Conservation (phyloP, 1,140 invertebrate genomes). For the Heliothis virescens region DNA sequence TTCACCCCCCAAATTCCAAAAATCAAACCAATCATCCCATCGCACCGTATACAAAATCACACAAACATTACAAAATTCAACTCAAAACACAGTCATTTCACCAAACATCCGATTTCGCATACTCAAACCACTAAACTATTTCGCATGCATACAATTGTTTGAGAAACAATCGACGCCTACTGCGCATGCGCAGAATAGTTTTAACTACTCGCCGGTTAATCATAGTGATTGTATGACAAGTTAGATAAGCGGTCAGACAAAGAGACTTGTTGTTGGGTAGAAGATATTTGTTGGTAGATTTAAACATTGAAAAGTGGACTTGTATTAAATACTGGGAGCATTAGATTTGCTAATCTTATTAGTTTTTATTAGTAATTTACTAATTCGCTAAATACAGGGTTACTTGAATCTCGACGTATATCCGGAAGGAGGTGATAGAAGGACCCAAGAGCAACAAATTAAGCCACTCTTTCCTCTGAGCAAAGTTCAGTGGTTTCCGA, state of each 20-base stretch:
- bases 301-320: too few species aligned
- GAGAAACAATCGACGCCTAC: constrained; percentile 34
- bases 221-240: not conserved
- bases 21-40: too few species aligned
- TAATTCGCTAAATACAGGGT: too few species aligned
- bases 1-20: too few species aligned
- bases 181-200: constrained; percentile 33
- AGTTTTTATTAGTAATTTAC: too few species aligned
- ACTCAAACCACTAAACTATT: not conserved
- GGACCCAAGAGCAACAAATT: too few species aligned
- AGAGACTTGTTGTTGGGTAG: not conserved
- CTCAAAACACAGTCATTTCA: not conserved
- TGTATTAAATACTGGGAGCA: too few species aligned
- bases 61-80: not conserved
- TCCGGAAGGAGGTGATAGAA: too few species aligned
- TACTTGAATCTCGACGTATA: too few species aligned
- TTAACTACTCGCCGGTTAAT: not conserved
- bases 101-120: not conserved
- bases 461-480: too few species aligned
- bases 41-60: not conserved
- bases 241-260: not conserved
- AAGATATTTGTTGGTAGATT: not conserved
- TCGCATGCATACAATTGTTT: constrained; percentile 38
- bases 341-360: too few species aligned
- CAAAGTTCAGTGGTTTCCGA: too few species aligned